Base-by-base conservation (phyloP, 1,140 invertebrate species). In the Nasonia longicornis region DNA sequence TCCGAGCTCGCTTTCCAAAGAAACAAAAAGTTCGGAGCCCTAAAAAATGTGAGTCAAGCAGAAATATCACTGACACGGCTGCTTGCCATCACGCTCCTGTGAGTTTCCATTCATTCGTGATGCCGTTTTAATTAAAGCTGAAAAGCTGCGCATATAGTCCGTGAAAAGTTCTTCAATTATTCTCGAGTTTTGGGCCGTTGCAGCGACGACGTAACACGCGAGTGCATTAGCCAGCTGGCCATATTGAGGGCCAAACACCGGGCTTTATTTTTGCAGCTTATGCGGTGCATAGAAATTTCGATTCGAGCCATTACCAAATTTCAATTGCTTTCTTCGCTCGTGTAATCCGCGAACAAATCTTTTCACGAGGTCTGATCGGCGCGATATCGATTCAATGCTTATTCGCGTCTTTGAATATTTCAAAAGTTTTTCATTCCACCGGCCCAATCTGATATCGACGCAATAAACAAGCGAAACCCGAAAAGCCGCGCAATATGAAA, bases 91-190 rank as follows among this genome's bases (percentile, higher is more conserved):
- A n/a, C 14, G 35, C 29, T 16, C 1, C 0, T 35, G 31, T 11
- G 64, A 66, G 77, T 76, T 70, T 81, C 64, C 38, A 38, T 72
- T 77, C 80, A 48, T 26, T 48, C 10, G 35, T 3, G 12, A 73
- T 81, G 16, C 14, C 3, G 64, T 77, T 77, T 77, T 81, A 81
- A 81, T 81, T 84, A 82, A 82, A 82, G 71, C 82, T 79, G 70
- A 82, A 81, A 82, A 84, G 69, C 22, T 35, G 48, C n/a, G 20
- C 20, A 16, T n/a, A 22, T n/a, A 35, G 42, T 38, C 79, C 67
- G 63, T 74, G 67, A 77, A 82, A 84, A 81, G 80, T 84, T 84
- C 42, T 82, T 77, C 75, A 73, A 78, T 82, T 74, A 82, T 11
- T 74, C 11, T 42, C 8, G 22, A 35, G 67, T 16, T 64, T 81